A percentile compares a stretch with the other conserved stretches of the same genome.
Evolutionary conservation across 2,797 vertebrate species (phyloP).

Genomic region (Linurgus olivaceus): DNA sequence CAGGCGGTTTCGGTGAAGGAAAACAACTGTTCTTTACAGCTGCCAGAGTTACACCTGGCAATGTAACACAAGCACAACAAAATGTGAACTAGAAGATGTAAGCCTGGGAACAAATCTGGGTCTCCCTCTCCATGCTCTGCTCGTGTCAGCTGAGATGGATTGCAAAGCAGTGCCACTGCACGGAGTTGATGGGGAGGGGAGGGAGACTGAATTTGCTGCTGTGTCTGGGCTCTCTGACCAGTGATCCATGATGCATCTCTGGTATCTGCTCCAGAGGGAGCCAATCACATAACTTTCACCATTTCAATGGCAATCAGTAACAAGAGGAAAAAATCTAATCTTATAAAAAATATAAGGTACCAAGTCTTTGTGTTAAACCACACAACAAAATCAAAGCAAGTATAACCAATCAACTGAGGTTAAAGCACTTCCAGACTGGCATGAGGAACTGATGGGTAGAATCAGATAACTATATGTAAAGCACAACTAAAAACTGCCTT

Average conservation of each 20-base stretch:
- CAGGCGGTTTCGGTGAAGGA: constrained; percentile 13
- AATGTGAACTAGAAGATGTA: constrained; percentile 32
- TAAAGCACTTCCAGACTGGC: background rate
- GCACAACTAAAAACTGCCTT: background rate
- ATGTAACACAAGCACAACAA: constrained; percentile 50
- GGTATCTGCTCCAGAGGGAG: constrained; percentile 49
- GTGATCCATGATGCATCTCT: constrained; percentile 37
- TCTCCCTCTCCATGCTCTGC: background rate
- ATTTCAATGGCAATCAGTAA: constrained; percentile 56
- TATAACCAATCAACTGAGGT: background rate
- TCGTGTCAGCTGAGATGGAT: background rate
- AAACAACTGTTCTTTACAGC: constrained; percentile 57
- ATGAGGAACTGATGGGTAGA: background rate
- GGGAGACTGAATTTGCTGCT: background rate
- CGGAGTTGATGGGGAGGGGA: background rate
- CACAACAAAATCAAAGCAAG: constrained; percentile 31
- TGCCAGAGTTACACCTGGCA: constrained; percentile 55
- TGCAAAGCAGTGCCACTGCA: constrained; percentile 39
- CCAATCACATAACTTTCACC: constrained; percentile 49
- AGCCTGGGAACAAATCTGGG: constrained; percentile 28
- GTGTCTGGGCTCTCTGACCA: constrained; percentile 18
- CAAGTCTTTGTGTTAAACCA: background rate
- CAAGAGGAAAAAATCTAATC: constrained; percentile 24
- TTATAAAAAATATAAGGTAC: background rate
- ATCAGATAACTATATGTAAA: background rate